A percentile compares a stretch with the other conserved stretches of the same genome.
These are phyloP conservation scores for Saccostrea glomerata DNA, from an alignment of 1,140 invertebrate species.

Conservation along the genomic window DNA sequence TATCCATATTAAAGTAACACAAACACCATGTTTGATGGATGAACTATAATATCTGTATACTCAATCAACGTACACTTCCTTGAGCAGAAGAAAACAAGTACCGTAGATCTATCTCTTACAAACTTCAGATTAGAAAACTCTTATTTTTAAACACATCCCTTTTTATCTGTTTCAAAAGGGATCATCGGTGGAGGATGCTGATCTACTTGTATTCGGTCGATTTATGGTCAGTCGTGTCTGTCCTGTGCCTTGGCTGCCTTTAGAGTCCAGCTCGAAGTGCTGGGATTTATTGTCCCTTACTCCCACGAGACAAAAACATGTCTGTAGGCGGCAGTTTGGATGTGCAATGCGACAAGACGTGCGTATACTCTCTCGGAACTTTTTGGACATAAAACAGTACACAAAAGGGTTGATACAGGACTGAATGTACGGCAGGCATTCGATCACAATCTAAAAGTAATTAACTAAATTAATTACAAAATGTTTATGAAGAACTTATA, in stretches of 20 bases:
- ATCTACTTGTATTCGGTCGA: background rate
- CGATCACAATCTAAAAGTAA: constrained; percentile 68
- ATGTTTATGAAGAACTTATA: too few species aligned
- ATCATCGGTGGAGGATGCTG: background rate
- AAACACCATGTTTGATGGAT: too few species aligned
- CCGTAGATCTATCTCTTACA: too few species aligned
- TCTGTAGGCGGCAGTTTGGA: background rate
- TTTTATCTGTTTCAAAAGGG: background rate
- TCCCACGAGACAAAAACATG: background rate
- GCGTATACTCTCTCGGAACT: constrained; percentile 75
- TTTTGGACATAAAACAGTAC: constrained; percentile 82
- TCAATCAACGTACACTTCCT: too few species aligned
- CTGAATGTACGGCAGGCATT: constrained; percentile 75
- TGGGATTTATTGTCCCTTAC: background rate
- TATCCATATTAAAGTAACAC: too few species aligned
- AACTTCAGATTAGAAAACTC: too few species aligned
- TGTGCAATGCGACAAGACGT: background rate
- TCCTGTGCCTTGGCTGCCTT: background rate
- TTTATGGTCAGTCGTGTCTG: constrained; percentile 1
- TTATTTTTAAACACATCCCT: background rate
- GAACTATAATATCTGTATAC: too few species aligned
- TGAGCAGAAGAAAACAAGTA: too few species aligned
- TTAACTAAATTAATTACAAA: too few species aligned
- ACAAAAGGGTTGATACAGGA: constrained; percentile 81
- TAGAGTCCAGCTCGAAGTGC: background rate